Evolutionary conservation across 2,888 invertebrate genomes (phyloP), one percentile per base, ranked within the genome.

Genomic region (Brachypterus glaber): DNA sequence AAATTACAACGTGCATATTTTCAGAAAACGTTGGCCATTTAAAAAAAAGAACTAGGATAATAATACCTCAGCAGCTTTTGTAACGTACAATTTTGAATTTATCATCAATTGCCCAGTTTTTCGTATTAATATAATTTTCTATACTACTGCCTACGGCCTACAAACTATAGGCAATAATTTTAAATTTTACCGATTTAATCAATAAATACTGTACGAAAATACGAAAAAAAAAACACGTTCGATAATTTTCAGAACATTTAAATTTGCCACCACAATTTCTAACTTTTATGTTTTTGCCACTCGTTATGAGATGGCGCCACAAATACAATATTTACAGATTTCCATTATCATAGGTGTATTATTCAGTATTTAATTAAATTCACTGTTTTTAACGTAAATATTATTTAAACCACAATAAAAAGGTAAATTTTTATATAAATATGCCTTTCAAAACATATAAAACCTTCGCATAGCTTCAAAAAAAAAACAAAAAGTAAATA

Each of bases 121-220:
- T 54, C 52, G 54, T 62, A 64, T 66, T 63, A 64, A 64, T 64
- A 60, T 64, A 64, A 66, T 64, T 62, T 62, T 55, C 51, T 54
- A 53, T 54, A 54, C 56, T 50, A 54, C 54, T 48, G 59, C 61
- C 59, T 47, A 46, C 44, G 51, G 59, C 52, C 49, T 35, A 35
- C 43, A 44, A 42, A 40, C 37, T 46, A 45, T 50, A 52, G 51
- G 51, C 51, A 53, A 51, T 53, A 52, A 53, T 54, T 54, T 54
- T 41, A 40, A 47, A 51, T 52, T 49, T 50, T 43, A 40, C 47
- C 43, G 47, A 51, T 52, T 53, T 48, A 43, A 50, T 50, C 48
- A 48, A 49, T 50, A 51, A 45, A 35, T n/a, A n/a, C n/a, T n/a
- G n/a, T n/a, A n/a, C n/a, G n/a, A n/a, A n/a, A n/a, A n/a, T n/a